Percentiles rank a stretch among this genome's conserved stretches.
These are phyloP conservation scores for Chelon auratus DNA, from an alignment of 2,797 vertebrate genomes.

Conservation along the genomic window DNA sequence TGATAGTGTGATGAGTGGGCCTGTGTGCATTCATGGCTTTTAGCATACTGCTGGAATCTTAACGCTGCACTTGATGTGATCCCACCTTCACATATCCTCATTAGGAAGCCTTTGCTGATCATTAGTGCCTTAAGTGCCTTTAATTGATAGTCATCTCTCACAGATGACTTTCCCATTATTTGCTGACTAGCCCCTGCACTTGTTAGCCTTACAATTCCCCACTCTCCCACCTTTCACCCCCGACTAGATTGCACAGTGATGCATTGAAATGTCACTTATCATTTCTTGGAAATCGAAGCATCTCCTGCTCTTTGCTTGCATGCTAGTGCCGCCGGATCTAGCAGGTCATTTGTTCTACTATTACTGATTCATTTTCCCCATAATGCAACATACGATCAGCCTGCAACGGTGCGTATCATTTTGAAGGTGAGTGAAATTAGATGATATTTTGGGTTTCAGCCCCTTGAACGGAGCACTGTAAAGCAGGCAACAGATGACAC, in stretches of 20 bases:
- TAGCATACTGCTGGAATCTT: constrained; percentile 73
- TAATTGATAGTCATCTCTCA: constrained; percentile 86
- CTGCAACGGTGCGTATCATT: constrained; percentile 37
- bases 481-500: constrained; percentile 60
- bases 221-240: constrained; percentile 53
- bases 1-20: constrained; percentile 69
- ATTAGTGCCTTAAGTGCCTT: constrained; percentile 85
- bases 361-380: constrained; percentile 45
- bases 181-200: constrained; percentile 73
- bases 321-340: background rate
- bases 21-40: constrained; percentile 65
- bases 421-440: constrained; percentile 63
- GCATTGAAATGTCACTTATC: constrained; percentile 38
- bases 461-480: constrained; percentile 25
- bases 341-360: constrained; percentile 53
- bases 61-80: constrained; percentile 75
- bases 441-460: constrained; percentile 45
- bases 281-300: constrained; percentile 47
- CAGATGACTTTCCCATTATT: constrained; percentile 82
- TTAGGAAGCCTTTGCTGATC: constrained; percentile 82
- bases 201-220: constrained; percentile 69
- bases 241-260: constrained; percentile 47
- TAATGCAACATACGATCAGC: constrained; percentile 26
- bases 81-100: constrained; percentile 85
- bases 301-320: background rate